Conservation (phyloP, 2,113 vertebrate genomes). For the Cebus imitator region DNA sequence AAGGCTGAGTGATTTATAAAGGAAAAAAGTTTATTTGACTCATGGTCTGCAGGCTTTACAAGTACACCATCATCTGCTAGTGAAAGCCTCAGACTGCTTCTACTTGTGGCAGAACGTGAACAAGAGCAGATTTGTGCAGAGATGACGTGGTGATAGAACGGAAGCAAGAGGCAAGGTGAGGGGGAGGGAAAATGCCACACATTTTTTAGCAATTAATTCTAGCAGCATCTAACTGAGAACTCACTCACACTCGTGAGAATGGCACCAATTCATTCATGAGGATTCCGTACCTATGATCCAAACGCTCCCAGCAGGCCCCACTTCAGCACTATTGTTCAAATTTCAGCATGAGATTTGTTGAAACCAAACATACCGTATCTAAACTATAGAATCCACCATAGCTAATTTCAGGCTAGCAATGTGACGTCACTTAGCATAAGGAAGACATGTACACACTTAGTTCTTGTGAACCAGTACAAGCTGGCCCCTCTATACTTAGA, state of each 20-base stretch:
- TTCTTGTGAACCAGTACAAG: neutral
- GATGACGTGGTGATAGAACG: neutral
- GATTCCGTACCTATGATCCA: neutral
- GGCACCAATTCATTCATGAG: neutral
- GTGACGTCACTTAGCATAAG: neutral
- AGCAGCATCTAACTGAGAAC: neutral
- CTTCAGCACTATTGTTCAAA: neutral
- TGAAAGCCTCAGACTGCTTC: neutral
- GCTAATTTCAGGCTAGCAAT: neutral
- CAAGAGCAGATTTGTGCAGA: neutral
- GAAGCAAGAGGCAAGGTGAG: neutral
- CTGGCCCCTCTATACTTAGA: neutral
- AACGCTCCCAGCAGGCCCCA: neutral
- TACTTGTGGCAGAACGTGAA: neutral
- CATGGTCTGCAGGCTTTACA: neutral
- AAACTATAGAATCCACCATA: neutral
- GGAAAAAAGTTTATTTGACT: neutral
- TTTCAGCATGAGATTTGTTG: neutral
- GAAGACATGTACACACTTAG: neutral
- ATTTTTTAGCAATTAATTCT: neutral
- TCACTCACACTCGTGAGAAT: neutral
- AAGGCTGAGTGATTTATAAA: neutral
- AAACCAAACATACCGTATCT: neutral
- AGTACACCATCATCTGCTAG: neutral
- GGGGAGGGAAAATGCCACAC: neutral